phyloP scores from a whole-genome alignment of 2,888 invertebrate species.

The Caenorhabditis sp. region DNA sequence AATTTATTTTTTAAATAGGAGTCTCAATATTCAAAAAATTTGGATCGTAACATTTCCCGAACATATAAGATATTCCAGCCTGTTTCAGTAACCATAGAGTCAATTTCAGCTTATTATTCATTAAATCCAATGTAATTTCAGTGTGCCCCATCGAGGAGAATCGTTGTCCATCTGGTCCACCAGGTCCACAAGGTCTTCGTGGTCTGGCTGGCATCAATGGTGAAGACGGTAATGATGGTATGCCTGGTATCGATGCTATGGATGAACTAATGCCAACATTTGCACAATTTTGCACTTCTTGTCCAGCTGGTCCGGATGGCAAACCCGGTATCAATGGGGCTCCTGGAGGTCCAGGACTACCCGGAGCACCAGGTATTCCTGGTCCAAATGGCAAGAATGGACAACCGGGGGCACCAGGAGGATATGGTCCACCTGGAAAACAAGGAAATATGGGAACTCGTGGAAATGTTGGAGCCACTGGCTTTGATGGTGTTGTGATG shows the following conservation, averaged over 20 bases:
- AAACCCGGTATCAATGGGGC: slow-evolving; percentile 23
- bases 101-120: no score
- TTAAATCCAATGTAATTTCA: no score
- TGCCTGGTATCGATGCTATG: slow-evolving; percentile 23
- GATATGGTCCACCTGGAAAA: slow-evolving; percentile 30
- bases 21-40: no score
- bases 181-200: slow-evolving; percentile 27
- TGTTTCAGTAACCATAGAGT: no score
- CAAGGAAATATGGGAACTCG: slow-evolving; percentile 30
- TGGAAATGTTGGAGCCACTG: slow-evolving; percentile 15
- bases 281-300: slow-evolving; percentile 22
- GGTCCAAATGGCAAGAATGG: slow-evolving; percentile 37
- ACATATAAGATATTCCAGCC: no score
- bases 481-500: slow-evolving; percentile 30
- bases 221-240: slow-evolving; percentile 32
- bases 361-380: slow-evolving; percentile 27
- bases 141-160: slow-evolving; percentile 35
- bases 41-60: no score
- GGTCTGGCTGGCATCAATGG: slow-evolving; percentile 23
- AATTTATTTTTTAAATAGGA: no score
- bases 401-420: slow-evolving; percentile 30
- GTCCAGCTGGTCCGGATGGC: slow-evolving; percentile 37
- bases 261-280: slow-evolving; percentile 27
- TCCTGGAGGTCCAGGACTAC: slow-evolving; percentile 21
- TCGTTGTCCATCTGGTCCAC: slow-evolving; percentile 23